A percentile compares a stretch with the other conserved stretches of the same genome.
phyloP scores from a whole-genome alignment of 2,797 vertebrate genomes.

The Eulemur mongoz region DNA sequence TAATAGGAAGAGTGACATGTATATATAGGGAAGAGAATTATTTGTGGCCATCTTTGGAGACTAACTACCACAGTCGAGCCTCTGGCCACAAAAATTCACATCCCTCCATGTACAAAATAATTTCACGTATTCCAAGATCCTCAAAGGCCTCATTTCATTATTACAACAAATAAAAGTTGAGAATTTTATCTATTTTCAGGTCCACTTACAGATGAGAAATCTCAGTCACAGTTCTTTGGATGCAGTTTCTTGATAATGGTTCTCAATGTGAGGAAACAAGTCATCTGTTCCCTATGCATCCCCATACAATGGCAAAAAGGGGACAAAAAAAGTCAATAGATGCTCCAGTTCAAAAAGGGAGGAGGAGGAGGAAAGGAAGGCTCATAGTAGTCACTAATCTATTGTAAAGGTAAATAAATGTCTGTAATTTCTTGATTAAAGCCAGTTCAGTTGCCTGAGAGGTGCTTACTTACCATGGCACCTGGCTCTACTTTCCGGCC shows the following conservation, averaged over 20 bases:
- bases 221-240: background rate
- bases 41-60: background rate
- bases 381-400: background rate
- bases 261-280: background rate
- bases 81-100: background rate
- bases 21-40: background rate
- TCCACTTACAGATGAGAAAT: background rate
- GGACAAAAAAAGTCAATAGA: background rate
- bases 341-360: background rate
- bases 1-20: background rate
- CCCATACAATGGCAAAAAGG: no score
- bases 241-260: background rate
- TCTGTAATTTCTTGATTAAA: conserved; percentile 11
- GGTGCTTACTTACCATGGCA: background rate
- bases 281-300: background rate
- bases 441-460: background rate
- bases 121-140: background rate
- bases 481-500: background rate
- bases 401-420: background rate
- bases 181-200: background rate
- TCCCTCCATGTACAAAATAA: background rate
- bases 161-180: background rate
- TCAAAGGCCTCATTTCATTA: background rate
- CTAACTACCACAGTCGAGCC: background rate
- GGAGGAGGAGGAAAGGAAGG: background rate